phyloP scores from a whole-genome alignment of 1,140 invertebrate genomes.

The Platorchestia sp. region DNA sequence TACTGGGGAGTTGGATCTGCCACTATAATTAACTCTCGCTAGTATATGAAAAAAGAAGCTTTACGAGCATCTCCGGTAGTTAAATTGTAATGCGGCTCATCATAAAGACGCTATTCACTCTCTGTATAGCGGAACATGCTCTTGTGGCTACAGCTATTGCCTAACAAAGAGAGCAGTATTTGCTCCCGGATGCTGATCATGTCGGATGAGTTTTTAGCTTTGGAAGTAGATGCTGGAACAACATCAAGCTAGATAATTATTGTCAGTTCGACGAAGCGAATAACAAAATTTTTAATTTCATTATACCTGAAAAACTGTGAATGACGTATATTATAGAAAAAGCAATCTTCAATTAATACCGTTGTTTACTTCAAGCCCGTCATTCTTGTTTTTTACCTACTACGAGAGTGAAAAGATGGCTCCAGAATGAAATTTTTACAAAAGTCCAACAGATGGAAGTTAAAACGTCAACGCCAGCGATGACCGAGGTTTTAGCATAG shows the following conservation, averaged over 20 bases:
- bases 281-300: neutral
- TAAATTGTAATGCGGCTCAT: neutral
- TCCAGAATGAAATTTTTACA: too few species aligned
- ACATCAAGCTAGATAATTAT: neutral
- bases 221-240: neutral
- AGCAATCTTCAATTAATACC: too few species aligned
- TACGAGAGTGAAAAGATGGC: too few species aligned
- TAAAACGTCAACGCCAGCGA: too few species aligned
- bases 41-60: neutral
- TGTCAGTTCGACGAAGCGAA: neutral
- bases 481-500: too few species aligned
- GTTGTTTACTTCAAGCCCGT: too few species aligned
- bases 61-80: neutral
- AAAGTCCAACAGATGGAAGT: too few species aligned
- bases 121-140: neutral
- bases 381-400: too few species aligned
- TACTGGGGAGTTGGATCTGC: neutral
- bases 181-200: neutral
- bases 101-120: neutral
- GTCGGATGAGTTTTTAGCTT: neutral
- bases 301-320: too few species aligned
- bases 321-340: too few species aligned
- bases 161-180: neutral
- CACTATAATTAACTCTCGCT: neutral
- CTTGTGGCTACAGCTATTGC: neutral